Percentiles rank a stretch among this genome's conserved stretches.
Evolutionary conservation across 2,797 vertebrate genomes (phyloP).

Genomic region (Gallirallus australis): DNA sequence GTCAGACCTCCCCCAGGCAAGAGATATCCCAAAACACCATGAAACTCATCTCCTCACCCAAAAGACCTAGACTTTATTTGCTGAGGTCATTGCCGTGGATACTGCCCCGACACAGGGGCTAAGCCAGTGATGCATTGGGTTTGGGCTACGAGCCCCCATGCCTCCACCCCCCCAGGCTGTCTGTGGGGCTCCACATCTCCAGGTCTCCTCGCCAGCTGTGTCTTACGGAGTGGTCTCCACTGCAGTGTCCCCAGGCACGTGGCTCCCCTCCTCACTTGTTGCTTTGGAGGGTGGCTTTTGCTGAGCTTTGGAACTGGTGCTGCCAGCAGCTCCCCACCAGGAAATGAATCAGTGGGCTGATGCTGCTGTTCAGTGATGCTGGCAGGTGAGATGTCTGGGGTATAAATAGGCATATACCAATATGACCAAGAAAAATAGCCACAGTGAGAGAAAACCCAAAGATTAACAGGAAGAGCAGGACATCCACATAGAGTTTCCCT

Average conservation of each 20-base stretch:
- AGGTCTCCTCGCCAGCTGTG: accelerated
- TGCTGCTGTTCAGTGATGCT: constrained; percentile 45
- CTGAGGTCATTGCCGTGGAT: background rate
- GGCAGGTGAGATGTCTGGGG: background rate
- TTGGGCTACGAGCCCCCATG: background rate
- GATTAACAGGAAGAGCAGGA: constrained; percentile 49
- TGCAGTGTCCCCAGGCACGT: accelerated
- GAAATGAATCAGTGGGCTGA: constrained; percentile 72
- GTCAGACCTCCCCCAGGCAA: background rate
- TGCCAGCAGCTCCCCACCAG: constrained; percentile 70
- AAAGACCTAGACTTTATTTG: background rate
- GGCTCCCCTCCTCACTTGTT: background rate
- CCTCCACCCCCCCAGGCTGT: too few relatives aligned
- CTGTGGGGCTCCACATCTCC: background rate
- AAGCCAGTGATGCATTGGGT: accelerated
- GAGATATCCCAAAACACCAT: background rate
- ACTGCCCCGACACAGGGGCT: accelerated
- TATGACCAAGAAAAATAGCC: background rate
- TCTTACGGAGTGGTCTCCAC: background rate
- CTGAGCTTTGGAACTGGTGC: background rate
- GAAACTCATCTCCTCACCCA: background rate
- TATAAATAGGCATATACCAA: too few relatives aligned
- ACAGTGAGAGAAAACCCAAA: background rate
- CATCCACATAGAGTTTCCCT: constrained; percentile 49
- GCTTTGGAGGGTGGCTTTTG: constrained; percentile 25